phyloP scores from a whole-genome alignment of 2,888 invertebrate genomes.

The Doris montereyensis region DNA sequence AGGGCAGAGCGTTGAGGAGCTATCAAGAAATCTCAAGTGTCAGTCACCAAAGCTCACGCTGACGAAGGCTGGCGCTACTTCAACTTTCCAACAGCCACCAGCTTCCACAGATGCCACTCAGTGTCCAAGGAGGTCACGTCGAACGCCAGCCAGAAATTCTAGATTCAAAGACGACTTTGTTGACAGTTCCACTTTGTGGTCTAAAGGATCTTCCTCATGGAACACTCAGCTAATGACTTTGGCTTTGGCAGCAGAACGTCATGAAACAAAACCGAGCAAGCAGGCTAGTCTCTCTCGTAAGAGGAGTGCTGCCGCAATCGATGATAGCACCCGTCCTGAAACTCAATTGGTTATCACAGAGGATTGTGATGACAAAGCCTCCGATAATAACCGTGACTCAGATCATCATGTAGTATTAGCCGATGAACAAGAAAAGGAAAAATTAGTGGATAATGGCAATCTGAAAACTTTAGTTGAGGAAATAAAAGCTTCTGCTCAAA shows the following conservation, averaged over 20 bases:
- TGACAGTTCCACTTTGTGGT: conserved; percentile 31
- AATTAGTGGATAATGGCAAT: too few relatives aligned
- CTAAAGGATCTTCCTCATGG: conserved; percentile 7
- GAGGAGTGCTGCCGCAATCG: not conserved
- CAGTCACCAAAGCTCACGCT: not conserved
- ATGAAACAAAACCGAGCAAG: conserved; percentile 34
- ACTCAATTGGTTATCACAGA: not conserved
- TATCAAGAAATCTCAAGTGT: not conserved
- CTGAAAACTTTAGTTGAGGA: conserved; percentile 37
- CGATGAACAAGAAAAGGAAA: too few relatives aligned
- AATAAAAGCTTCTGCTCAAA: conserved; percentile 33
- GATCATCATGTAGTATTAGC: too few relatives aligned
- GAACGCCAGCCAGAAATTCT: conserved; percentile 34
- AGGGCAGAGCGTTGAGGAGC: not conserved
- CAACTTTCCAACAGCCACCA: not conserved
- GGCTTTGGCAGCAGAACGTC: conserved; percentile 40
- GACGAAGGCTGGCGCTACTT: not conserved
- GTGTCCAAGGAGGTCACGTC: conserved; percentile 26
- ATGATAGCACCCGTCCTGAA: not conserved
- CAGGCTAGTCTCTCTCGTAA: too few relatives aligned
- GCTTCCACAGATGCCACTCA: not conserved
- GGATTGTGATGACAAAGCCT: not conserved
- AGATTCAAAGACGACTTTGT: conserved; percentile 41
- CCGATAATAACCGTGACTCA: not conserved
- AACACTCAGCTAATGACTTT: conserved; percentile 41